phyloP scores from a whole-genome alignment of 2,888 invertebrate genomes.

The Brachyptera risi region DNA sequence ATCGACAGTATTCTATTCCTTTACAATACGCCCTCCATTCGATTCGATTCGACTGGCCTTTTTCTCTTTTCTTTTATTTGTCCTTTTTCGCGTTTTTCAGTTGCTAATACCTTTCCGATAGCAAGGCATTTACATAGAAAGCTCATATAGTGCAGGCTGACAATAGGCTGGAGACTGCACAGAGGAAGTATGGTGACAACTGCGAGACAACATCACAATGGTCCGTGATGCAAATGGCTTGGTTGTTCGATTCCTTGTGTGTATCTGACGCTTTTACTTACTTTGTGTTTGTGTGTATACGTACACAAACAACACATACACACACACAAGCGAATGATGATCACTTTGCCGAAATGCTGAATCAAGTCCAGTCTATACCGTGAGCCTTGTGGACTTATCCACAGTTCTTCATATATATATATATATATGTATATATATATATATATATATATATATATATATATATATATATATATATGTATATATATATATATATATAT shows the following conservation, averaged over 20 bases:
- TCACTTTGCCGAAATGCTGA: not conserved
- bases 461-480: too few species aligned
- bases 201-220: slow-evolving; percentile 8
- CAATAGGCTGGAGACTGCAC: slow-evolving; percentile 16
- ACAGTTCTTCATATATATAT: too few species aligned
- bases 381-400: too few species aligned
- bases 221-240: slow-evolving; percentile 12
- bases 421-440: too few species aligned
- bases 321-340: not conserved
- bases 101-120: slow-evolving; percentile 33
- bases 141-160: slow-evolving; percentile 23
- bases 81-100: slow-evolving; percentile 24
- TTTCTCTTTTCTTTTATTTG: slow-evolving; percentile 25
- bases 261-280: slow-evolving; percentile 2
- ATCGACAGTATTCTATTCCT: slow-evolving; percentile 24
- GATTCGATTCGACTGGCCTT: slow-evolving; percentile 14
- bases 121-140: slow-evolving; percentile 31
- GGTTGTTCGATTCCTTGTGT: slow-evolving; percentile 5
- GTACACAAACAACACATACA: not conserved
- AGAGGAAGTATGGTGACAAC: slow-evolving; percentile 15
- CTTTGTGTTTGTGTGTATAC: not conserved
- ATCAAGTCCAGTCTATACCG: not conserved
- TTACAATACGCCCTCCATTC: slow-evolving; percentile 20
- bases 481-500: too few species aligned
- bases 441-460: too few species aligned